phyloP scores from a whole-genome alignment of 2,113 vertebrate species.

The Sprattus sprattus region DNA sequence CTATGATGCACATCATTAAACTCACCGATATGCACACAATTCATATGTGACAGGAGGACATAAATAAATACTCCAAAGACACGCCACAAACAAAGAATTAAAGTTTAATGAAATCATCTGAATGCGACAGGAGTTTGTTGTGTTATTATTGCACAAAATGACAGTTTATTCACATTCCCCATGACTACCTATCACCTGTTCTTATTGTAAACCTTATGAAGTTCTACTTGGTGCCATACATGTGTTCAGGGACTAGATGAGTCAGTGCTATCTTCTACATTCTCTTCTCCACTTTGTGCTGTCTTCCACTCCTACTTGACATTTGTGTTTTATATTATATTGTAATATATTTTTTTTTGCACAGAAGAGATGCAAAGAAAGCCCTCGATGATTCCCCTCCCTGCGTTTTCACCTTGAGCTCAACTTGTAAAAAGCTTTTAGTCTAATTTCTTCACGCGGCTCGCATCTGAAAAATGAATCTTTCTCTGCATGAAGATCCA shows the following conservation, averaged over 20 bases:
- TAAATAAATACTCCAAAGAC: not conserved
- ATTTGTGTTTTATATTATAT: not conserved
- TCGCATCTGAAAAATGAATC: conserved; percentile 33
- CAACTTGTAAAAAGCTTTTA: conserved; percentile 37
- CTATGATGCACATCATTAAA: conserved; percentile 37
- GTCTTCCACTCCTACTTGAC: not conserved
- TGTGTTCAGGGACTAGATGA: not conserved
- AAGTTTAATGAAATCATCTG: not conserved
- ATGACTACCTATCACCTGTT: not conserved
- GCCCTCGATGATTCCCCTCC: not conserved
- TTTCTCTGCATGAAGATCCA: not conserved
- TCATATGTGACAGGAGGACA: not conserved
- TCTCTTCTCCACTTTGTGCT: not conserved
- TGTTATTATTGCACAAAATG: not conserved
- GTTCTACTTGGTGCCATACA: not conserved
- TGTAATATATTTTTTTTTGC: not conserved
- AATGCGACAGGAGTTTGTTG: not conserved
- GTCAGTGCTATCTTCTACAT: not conserved
- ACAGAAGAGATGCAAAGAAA: conserved; percentile 14
- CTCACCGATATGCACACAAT: not conserved
- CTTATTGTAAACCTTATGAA: not conserved
- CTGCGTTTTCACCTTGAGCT: not conserved
- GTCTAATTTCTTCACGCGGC: conserved; percentile 33
- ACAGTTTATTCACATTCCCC: not conserved
- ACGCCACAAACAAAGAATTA: not conserved